Conservation (phyloP, 2,888 invertebrate genomes). For the Melanchra persicariae region DNA sequence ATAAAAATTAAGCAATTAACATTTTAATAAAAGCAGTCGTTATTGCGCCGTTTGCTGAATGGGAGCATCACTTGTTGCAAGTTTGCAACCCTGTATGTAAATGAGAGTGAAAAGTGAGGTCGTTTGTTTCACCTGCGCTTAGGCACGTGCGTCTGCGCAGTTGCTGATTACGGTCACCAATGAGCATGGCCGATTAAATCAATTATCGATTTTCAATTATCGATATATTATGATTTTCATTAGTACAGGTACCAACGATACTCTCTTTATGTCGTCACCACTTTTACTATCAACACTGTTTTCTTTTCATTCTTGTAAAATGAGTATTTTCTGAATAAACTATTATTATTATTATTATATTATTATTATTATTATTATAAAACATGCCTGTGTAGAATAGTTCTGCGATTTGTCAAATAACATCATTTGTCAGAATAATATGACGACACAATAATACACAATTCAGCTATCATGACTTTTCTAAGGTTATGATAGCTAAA, state of each 20-base stretch:
- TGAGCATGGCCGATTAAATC: constrained; percentile 68
- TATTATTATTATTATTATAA: too few species aligned
- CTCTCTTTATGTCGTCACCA: too few species aligned
- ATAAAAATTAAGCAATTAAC: constrained; percentile 64
- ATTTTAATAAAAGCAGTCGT: constrained; percentile 61
- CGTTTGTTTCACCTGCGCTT: constrained; percentile 68
- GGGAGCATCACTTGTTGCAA: constrained; percentile 55
- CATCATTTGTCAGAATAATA: constrained; percentile 19
- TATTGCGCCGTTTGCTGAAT: constrained; percentile 54
- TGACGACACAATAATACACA: too few species aligned
- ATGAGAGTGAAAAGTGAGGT: constrained; percentile 65
- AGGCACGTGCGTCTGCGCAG: constrained; percentile 56
- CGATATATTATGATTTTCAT: constrained; percentile 59
- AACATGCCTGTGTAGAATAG: constrained; percentile 57
- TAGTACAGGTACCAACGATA: too few species aligned
- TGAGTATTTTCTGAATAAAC: too few species aligned
- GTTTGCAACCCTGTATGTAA: constrained; percentile 60
- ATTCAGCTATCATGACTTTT: too few species aligned
- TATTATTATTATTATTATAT: too few species aligned
- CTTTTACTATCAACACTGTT: too few species aligned
- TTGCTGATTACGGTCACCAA: constrained; percentile 63
- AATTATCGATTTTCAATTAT: constrained; percentile 73
- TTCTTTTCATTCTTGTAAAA: too few species aligned
- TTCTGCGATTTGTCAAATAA: constrained; percentile 55
- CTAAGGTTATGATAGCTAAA: too few species aligned